phyloP scores from a whole-genome alignment of 2,113 vertebrate genomes.

The Erythrocebus patas region DNA sequence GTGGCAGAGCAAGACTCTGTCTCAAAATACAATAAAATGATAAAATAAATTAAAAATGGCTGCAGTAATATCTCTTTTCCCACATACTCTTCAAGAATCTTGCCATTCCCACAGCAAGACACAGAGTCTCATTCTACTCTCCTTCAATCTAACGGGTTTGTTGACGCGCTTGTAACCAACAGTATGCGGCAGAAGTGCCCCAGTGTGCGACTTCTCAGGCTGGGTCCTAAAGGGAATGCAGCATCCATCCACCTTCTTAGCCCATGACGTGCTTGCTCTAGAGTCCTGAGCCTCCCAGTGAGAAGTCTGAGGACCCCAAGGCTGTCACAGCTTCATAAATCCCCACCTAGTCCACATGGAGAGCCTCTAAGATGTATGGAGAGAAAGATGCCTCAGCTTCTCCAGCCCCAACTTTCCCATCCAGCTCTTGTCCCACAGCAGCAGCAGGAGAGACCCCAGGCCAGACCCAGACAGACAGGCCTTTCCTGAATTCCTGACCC shows the following conservation, averaged over 20 bases:
- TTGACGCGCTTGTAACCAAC: neutral
- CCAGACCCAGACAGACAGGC: neutral
- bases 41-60: too few species aligned
- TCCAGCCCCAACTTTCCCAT: neutral
- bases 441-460: neutral
- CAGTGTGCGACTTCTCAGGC: neutral
- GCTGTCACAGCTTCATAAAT: neutral
- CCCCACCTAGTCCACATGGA: neutral
- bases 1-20: neutral
- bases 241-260: neutral
- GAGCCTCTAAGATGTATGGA: neutral
- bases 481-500: neutral
- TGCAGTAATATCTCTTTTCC: neutral
- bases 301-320: neutral
- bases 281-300: neutral
- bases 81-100: neutral
- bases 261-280: neutral
- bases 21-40: neutral
- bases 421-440: neutral
- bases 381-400: neutral
- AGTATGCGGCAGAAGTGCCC: neutral
- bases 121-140: neutral
- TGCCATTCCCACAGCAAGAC: neutral
- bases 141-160: neutral
- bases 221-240: neutral